Evolutionary conservation across 2,888 invertebrate genomes (phyloP).

Genomic region (Hirtodrosophila alboralis): DNA sequence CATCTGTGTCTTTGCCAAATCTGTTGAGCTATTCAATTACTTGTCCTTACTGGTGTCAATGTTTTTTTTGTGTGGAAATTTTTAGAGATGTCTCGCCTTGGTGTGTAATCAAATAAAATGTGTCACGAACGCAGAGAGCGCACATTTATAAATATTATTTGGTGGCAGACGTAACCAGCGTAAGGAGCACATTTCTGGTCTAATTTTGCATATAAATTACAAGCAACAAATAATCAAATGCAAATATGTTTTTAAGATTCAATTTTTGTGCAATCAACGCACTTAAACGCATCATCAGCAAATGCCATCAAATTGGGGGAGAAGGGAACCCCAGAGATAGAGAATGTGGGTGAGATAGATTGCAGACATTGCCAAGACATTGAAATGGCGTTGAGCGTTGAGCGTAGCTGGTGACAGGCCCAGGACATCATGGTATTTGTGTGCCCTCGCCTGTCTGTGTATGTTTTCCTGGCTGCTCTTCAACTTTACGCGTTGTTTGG

Average conservation of each 20-base stretch:
- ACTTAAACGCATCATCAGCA: conserved; percentile 47
- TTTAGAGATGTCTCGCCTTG: conserved; percentile 11
- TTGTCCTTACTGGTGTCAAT: conserved; percentile 2
- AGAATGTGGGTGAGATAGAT: conserved; percentile 31
- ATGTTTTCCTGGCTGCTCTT: conserved; percentile 43
- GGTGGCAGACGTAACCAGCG: conserved; percentile 36
- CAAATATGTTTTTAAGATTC: conserved; percentile 76
- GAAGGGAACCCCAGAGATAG: not conserved
- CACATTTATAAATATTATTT: conserved; percentile 39
- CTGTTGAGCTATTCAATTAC: not conserved
- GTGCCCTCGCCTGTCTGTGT: conserved; percentile 1
- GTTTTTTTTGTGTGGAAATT: conserved; percentile 29
- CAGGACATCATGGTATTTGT: conserved; percentile 10
- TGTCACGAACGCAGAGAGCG: conserved; percentile 50
- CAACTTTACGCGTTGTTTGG: conserved; percentile 57
- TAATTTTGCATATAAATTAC: conserved; percentile 80
- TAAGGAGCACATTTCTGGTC: conserved; percentile 26
- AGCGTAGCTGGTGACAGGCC: conserved; percentile 38
- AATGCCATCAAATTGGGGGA: conserved; percentile 28
- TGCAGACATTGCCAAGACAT: conserved; percentile 49
- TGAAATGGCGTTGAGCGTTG: conserved; percentile 54
- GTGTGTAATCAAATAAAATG: conserved; percentile 62
- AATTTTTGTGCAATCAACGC: conserved; percentile 79
- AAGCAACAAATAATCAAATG: conserved; percentile 79
- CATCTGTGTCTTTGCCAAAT: no score